Evolutionary conservation across 1,140 invertebrate genomes (phyloP).

Genomic region (Phocides pigmalion): DNA sequence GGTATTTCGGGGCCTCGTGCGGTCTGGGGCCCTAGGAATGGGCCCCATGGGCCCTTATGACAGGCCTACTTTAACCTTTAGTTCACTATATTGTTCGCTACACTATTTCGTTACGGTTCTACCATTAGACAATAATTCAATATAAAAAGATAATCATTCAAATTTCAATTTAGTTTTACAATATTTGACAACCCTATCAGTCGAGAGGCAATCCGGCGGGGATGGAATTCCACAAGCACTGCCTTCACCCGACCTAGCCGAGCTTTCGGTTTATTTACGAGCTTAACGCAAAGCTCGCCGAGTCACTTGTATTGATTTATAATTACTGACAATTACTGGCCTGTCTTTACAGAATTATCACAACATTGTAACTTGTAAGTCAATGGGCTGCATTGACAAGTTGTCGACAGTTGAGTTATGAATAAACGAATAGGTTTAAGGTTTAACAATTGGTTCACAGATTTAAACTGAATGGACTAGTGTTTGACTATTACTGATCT

Average conservation of each 20-base stretch:
- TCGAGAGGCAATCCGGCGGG: conserved; percentile 15
- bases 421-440: neutral
- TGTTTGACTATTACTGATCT: too few species aligned
- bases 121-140: too few species aligned
- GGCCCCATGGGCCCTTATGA: too few species aligned
- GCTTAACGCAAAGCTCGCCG: conserved; percentile 15
- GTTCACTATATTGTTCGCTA: too few species aligned
- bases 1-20: too few species aligned
- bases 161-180: too few species aligned
- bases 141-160: too few species aligned
- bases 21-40: too few species aligned
- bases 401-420: neutral
- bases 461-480: too few species aligned
- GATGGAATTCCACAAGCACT: conserved; percentile 39
- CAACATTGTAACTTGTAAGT: neutral
- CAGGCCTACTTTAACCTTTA: too few species aligned
- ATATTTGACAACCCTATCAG: conserved; percentile 34
- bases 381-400: neutral
- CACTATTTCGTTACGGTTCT: too few species aligned
- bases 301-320: conserved; percentile 28
- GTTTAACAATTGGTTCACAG: neutral
- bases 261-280: conserved; percentile 36
- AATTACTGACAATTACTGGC: conserved; percentile 9
- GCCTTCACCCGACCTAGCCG: conserved; percentile 46
- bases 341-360: neutral